These are phyloP conservation scores for Cerceris rybyensis DNA, from an alignment of 2,888 invertebrate genomes.

Conservation along the genomic window DNA sequence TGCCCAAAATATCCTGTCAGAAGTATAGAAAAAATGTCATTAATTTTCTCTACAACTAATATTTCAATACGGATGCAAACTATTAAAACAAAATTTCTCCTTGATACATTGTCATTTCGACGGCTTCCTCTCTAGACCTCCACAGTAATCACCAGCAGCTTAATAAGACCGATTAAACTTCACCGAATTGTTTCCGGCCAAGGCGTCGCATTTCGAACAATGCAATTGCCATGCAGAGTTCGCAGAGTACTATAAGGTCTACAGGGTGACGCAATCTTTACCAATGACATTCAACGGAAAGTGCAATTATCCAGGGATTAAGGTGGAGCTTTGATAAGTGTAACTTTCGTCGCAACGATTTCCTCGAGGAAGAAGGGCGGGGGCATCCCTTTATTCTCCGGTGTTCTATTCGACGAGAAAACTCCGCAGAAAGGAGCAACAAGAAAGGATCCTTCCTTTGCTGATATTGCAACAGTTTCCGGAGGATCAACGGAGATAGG, in stretches of 20 bases:
- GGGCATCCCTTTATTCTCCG: neutral
- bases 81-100: no score
- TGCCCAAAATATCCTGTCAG: no score
- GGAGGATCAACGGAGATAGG: neutral
- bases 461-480: neutral
- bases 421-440: neutral
- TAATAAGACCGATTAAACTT: no score
- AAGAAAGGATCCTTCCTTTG: neutral
- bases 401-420: neutral
- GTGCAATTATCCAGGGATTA: slow-evolving; percentile 4
- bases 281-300: neutral
- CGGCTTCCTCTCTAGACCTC: no score
- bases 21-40: no score
- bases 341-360: slow-evolving; percentile 20
- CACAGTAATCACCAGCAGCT: no score
- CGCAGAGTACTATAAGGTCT: neutral
- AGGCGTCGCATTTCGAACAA: neutral
- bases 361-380: no score
- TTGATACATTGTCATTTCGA: no score
- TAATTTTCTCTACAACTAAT: no score
- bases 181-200: no score
- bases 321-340: slow-evolving; percentile 24
- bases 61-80: no score
- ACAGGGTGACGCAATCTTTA: neutral
- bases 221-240: neutral